phyloP scores from a whole-genome alignment of 1,140 invertebrate species.

The Diabrotica virgifera region DNA sequence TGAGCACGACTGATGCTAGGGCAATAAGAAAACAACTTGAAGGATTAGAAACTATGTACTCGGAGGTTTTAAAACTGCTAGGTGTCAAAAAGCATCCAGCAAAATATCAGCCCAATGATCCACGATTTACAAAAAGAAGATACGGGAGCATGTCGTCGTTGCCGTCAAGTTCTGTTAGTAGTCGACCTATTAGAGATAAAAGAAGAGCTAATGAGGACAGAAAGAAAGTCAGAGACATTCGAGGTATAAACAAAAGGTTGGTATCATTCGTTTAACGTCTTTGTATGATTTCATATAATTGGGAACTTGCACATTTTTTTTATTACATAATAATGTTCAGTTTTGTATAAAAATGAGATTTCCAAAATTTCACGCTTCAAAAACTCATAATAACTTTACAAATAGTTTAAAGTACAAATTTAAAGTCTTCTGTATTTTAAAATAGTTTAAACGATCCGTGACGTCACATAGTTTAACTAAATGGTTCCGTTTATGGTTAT shows the following conservation, averaged over 20 bases:
- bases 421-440: no score
- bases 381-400: no score
- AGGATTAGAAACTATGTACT: constrained; percentile 85
- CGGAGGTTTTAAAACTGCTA: constrained; percentile 68
- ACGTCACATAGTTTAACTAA: no score
- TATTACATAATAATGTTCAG: no score
- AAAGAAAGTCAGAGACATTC: constrained; percentile 74
- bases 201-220: constrained; percentile 59
- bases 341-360: no score
- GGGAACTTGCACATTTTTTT: no score
- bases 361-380: no score
- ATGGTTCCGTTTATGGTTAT: no score
- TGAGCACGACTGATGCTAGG: constrained; percentile 72
- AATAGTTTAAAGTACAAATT: no score
- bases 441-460: no score
- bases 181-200: constrained; percentile 66
- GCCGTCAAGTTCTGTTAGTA: constrained; percentile 77
- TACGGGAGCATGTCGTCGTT: constrained; percentile 80
- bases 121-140: constrained; percentile 57
- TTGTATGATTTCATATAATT: no score
- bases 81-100: constrained; percentile 59
- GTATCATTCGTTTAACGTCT: no score
- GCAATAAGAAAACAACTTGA: constrained; percentile 80
- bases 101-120: constrained; percentile 51
- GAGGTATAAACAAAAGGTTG: constrained; percentile 72